Percentiles rank a stretch among this genome's conserved stretches.
Conservation (phyloP, 2,113 vertebrate species). For the Rhabdomys dilectus region DNA sequence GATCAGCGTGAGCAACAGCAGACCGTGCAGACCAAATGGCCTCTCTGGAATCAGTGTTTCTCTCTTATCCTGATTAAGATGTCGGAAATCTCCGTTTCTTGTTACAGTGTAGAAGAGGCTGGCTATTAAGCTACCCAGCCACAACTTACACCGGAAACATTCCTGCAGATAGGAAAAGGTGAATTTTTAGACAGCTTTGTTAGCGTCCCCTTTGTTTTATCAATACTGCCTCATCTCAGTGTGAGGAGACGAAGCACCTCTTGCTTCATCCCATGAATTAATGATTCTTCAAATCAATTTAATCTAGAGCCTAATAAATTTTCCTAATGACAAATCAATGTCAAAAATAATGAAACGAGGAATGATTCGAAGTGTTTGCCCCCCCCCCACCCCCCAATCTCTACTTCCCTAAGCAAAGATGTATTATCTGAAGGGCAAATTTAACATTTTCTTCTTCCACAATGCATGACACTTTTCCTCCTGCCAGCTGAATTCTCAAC, state of each 20-base stretch:
- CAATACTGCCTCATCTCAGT: slow-evolving; percentile 72
- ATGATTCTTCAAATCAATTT: slow-evolving; percentile 88
- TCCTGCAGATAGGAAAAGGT: slow-evolving; percentile 62
- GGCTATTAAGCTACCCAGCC: neutral
- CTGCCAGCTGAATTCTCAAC: neutral
- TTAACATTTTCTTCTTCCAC: slow-evolving; percentile 78
- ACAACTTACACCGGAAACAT: neutral
- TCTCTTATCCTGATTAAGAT: neutral
- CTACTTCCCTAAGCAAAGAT: slow-evolving; percentile 81
- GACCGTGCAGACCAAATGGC: rapidly evolving
- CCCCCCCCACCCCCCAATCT: slow-evolving; percentile 60
- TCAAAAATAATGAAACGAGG: slow-evolving; percentile 89
- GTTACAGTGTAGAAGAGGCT: neutral
- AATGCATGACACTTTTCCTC: neutral
- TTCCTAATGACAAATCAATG: slow-evolving; percentile 90
- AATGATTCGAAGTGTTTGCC: slow-evolving; percentile 83
- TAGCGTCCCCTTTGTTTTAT: slow-evolving; percentile 73
- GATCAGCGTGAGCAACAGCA: neutral
- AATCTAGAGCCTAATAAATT: slow-evolving; percentile 87
- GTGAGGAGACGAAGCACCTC: slow-evolving; percentile 67
- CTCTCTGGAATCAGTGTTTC: slow-evolving; percentile 7
- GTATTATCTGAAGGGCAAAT: slow-evolving; percentile 77
- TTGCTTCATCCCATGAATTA: slow-evolving; percentile 85
- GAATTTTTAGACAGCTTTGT: slow-evolving; percentile 60
- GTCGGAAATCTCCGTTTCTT: neutral